A percentile compares a stretch with the other conserved stretches of the same genome.
These are phyloP conservation scores for Drosophila meridiana DNA, from an alignment of 2,888 invertebrate genomes.

Conservation along the genomic window DNA sequence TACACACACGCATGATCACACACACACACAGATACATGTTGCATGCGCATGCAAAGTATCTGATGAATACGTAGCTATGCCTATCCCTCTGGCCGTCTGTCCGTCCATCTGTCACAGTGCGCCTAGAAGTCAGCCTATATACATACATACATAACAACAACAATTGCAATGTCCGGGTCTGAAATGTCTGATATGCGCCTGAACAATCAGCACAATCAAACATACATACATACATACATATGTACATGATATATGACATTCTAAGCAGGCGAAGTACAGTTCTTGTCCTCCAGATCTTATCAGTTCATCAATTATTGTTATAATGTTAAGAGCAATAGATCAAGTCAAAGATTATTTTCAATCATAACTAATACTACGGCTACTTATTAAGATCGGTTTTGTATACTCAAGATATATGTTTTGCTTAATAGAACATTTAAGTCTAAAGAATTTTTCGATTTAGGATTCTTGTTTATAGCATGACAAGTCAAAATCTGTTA, in stretches of 20 bases:
- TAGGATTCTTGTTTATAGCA: too few relatives aligned
- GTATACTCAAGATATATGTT: not conserved
- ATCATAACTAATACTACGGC: not conserved
- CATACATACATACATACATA: not conserved
- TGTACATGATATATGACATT: constrained; percentile 7
- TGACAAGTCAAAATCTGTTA: too few relatives aligned
- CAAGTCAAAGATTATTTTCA: not conserved
- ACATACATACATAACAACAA: constrained; percentile 19
- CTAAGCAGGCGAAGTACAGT: constrained; percentile 4
- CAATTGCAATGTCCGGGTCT: constrained; percentile 50
- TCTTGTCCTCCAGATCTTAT: constrained; percentile 3
- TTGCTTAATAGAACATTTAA: too few relatives aligned
- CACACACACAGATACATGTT: constrained; percentile 24
- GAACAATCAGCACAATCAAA: constrained; percentile 11
- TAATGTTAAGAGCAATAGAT: not conserved
- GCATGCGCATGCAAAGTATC: constrained; percentile 74
- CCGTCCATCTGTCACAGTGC: not conserved
- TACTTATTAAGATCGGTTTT: not conserved
- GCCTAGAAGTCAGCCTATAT: constrained; percentile 22
- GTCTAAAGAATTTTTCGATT: too few relatives aligned
- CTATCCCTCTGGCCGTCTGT: constrained; percentile 1
- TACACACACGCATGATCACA: constrained; percentile 16
- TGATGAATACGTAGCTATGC: constrained; percentile 54
- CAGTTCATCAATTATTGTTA: not conserved
- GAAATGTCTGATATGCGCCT: constrained; percentile 13